phyloP scores from a whole-genome alignment of 2,888 invertebrate genomes.

The Cryptops parisi region DNA sequence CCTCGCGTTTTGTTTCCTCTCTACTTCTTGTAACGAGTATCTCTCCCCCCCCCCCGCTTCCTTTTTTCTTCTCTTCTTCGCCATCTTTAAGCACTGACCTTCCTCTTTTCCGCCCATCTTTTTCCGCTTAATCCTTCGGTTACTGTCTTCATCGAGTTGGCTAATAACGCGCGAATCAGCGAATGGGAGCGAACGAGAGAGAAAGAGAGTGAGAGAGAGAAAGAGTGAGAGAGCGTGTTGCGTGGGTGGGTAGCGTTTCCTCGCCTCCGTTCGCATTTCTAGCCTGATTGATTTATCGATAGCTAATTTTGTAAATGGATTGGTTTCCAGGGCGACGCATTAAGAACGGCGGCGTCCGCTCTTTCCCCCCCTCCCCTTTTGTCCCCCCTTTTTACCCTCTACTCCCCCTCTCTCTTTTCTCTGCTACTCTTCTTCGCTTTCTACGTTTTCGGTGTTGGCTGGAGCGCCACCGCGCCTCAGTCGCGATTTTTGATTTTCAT shows the following conservation, averaged over 20 bases:
- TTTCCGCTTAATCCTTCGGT: too few species aligned
- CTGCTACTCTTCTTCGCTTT: neutral
- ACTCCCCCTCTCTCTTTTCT: neutral
- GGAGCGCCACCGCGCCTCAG: too few species aligned
- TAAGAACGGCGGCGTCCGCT: neutral
- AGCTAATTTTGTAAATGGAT: slow-evolving; percentile 23
- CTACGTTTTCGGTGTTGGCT: too few species aligned
- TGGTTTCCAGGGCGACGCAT: slow-evolving; percentile 20
- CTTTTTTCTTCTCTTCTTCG: too few species aligned
- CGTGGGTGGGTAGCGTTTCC: neutral
- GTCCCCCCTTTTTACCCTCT: neutral
- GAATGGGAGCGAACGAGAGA: too few species aligned
- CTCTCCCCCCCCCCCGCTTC: too few species aligned
- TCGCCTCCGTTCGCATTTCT: neutral
- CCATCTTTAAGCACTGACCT: too few species aligned
- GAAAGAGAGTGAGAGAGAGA: neutral
- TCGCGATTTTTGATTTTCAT: neutral
- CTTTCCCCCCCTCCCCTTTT: neutral
- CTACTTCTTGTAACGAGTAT: too few species aligned
- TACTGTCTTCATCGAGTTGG: too few species aligned
- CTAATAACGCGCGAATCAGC: too few species aligned
- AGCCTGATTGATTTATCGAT: slow-evolving; percentile 22
- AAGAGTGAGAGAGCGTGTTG: neutral
- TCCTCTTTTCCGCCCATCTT: too few species aligned
- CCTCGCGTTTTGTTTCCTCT: too few species aligned